These are phyloP conservation scores for Atethmia centrago DNA, from an alignment of 2,888 invertebrate genomes.

Conservation along the genomic window DNA sequence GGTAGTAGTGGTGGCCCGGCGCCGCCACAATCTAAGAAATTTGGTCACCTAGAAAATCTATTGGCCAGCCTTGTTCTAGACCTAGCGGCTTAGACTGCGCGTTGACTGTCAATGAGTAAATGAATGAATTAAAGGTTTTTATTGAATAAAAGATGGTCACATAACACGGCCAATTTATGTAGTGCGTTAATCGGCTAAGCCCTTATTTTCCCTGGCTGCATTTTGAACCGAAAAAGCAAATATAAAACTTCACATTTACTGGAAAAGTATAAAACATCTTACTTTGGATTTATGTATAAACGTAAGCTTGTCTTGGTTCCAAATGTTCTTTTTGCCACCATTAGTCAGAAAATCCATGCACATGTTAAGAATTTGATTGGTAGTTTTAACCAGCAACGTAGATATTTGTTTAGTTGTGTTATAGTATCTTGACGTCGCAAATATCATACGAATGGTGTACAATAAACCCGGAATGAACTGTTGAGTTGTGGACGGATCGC, in stretches of 20 bases:
- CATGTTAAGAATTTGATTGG: constrained; percentile 96
- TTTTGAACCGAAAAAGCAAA: background rate
- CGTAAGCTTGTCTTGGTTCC: constrained; percentile 93
- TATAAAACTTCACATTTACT: background rate
- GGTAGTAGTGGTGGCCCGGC: no score
- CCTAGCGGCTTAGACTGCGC: background rate
- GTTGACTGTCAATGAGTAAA: background rate
- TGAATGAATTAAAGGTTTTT: background rate
- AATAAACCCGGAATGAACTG: constrained; percentile 94
- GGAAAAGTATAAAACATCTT: constrained; percentile 63
- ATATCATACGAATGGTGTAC: constrained; percentile 95
- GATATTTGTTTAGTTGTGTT: constrained; percentile 95
- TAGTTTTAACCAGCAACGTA: constrained; percentile 95
- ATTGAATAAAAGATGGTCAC: background rate
- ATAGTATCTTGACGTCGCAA: constrained; percentile 95
- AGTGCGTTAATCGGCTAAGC: background rate
- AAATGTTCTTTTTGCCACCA: constrained; percentile 92
- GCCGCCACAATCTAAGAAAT: no score
- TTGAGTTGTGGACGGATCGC: constrained; percentile 93
- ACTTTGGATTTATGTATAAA: constrained; percentile 94
- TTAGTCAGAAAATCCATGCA: constrained; percentile 95
- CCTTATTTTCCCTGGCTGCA: background rate
- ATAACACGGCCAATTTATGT: background rate
- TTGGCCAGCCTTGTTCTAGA: no score
- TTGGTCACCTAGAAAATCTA: no score